A percentile compares a stretch with the other conserved stretches of the same genome.
Evolutionary conservation across 2,888 invertebrate species (phyloP).

Genomic region (Lepidochitona cinerea): DNA sequence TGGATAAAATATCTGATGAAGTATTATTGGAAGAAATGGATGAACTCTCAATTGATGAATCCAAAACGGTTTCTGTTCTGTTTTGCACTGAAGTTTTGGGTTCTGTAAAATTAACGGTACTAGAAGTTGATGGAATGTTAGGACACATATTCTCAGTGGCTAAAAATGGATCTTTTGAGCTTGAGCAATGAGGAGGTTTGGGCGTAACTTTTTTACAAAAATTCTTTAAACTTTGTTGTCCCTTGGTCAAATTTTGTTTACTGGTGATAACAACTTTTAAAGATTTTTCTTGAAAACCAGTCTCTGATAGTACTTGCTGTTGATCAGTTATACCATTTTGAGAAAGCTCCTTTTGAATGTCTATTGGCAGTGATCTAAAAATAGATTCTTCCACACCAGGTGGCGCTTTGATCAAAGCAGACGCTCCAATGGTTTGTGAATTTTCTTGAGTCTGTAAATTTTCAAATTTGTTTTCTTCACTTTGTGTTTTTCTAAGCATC

Average conservation of each 20-base stretch:
- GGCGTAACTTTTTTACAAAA: neutral
- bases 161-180: too few relatives aligned
- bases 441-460: too few relatives aligned
- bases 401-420: slow-evolving; percentile 16
- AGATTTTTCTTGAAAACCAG: too few relatives aligned
- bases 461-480: neutral
- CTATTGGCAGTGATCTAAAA: slow-evolving; percentile 44
- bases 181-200: neutral
- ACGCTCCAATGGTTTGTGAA: neutral
- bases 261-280: neutral
- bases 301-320: neutral
- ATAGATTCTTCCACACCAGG: slow-evolving; percentile 42
- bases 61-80: neutral
- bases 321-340: neutral
- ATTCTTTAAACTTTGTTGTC: neutral
- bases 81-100: neutral
- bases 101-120: neutral
- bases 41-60: neutral
- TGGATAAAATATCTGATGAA: neutral
- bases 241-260: neutral
- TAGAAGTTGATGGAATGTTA: too few relatives aligned
- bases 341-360: slow-evolving; percentile 48
- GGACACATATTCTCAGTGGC: too few relatives aligned
- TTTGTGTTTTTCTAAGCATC: neutral
- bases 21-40: too few relatives aligned